Conservation (phyloP, 1,140 invertebrate species). For the Drosophila oshimai region DNA sequence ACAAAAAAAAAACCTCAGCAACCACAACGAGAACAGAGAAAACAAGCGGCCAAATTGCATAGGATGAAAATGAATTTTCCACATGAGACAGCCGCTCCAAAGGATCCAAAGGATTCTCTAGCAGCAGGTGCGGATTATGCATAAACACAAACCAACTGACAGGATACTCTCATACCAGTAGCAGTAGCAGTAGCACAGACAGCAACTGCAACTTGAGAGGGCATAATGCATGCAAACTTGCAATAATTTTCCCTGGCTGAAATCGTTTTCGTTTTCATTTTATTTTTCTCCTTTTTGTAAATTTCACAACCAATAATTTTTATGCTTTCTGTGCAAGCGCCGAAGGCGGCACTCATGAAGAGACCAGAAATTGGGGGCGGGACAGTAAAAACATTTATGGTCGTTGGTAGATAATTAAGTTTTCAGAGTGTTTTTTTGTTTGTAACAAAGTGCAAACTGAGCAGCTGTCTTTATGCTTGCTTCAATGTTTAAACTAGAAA, state of each 20-base stretch:
- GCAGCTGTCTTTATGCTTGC: slow-evolving; percentile 22
- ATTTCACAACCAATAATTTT: slow-evolving; percentile 76
- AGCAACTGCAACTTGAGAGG: slow-evolving; percentile 17
- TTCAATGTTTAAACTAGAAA: neutral
- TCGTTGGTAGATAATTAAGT: slow-evolving; percentile 62
- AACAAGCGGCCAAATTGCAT: slow-evolving; percentile 45
- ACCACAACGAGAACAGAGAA: neutral
- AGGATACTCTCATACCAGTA: slow-evolving; percentile 9
- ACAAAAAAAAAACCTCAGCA: neutral
- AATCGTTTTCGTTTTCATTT: slow-evolving; percentile 47
- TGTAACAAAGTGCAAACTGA: slow-evolving; percentile 12
- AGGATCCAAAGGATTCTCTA: slow-evolving; percentile 10
- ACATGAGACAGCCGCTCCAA: slow-evolving; percentile 28
- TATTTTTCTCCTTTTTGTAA: slow-evolving; percentile 38
- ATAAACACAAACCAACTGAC: slow-evolving; percentile 45
- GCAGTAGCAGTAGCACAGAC: neutral
- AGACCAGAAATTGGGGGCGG: neutral
- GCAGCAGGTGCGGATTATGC: slow-evolving; percentile 56
- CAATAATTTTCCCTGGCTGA: slow-evolving; percentile 63
- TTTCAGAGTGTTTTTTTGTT: slow-evolving; percentile 37
- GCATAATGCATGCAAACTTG: slow-evolving; percentile 77
- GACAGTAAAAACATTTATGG: slow-evolving; percentile 57
- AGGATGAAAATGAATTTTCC: slow-evolving; percentile 42
- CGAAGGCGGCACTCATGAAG: neutral
- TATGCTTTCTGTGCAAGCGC: slow-evolving; percentile 47